Percentiles rank a stretch among this genome's conserved stretches.
Conservation (phyloP, 2,888 invertebrate genomes). For the Mythimna vitellina region DNA sequence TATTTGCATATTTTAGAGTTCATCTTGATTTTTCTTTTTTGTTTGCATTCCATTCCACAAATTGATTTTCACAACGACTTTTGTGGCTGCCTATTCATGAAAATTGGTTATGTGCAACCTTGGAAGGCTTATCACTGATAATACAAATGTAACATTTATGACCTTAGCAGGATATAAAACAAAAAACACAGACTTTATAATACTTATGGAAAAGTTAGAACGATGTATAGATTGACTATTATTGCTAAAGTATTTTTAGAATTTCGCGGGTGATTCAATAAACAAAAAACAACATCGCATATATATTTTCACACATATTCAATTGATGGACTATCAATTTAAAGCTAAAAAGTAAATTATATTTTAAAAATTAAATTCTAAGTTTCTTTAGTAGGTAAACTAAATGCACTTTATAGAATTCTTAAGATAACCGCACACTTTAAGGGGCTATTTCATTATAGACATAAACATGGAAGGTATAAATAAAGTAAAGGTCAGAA, state of each 20-base stretch:
- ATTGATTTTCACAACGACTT: background rate
- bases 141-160: constrained; percentile 5
- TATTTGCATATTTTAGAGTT: constrained; percentile 44
- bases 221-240: constrained; percentile 5
- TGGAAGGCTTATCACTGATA: constrained; percentile 14
- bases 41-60: constrained; percentile 25
- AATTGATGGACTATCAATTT: background rate
- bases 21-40: constrained; percentile 17
- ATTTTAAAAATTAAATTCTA: background rate
- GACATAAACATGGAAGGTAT: constrained; percentile 38
- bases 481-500: constrained; percentile 64
- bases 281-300: constrained; percentile 32
- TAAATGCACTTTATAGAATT: constrained; percentile 10
- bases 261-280: constrained; percentile 24
- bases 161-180: constrained; percentile 18
- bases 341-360: background rate
- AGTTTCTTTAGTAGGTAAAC: background rate
- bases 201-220: constrained; percentile 23
- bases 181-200: constrained; percentile 26
- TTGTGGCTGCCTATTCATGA: background rate
- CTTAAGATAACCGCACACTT: constrained; percentile 2
- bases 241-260: constrained; percentile 29
- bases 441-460: constrained; percentile 25
- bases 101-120: constrained; percentile 3
- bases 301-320: constrained; percentile 20